Evolutionary conservation across 2,888 invertebrate species (phyloP), one percentile per base, ranked within the genome.

Genomic region (Habroteleia sp.): DNA sequence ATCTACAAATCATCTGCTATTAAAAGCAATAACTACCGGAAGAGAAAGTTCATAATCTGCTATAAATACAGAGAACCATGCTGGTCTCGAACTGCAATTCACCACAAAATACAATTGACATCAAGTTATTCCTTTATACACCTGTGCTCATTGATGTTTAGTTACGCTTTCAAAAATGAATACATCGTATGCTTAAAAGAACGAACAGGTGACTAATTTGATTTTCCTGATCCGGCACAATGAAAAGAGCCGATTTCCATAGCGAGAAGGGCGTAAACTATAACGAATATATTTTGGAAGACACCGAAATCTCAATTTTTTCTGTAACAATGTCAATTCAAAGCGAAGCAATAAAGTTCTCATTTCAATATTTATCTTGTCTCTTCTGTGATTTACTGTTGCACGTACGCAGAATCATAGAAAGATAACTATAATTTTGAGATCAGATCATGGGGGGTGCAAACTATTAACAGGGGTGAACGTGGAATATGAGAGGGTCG

Each of bases 81-180:
- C 13, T 29, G 29, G 8, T 42, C 23, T 7, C n/a, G 5, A 35
- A 7, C 56, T 52, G 17, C 33, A 69, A 62, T 62, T 54, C 31
- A 52, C 62, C 71, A 54, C 60, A 71, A 62, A 60, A 17, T 50
- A 62, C 37, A 62, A 71, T 62, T 20, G 8, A 48, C 39, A 60
- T 37, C 42, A 48, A 62, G 17, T 44, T 35, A 31, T 52, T 44
- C 11, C 52, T 29, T 50, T 52, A 33, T 33, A 16, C 16, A 7
- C 3, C 14, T 0, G 8, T 27, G 8, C 8, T 14, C 6, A 46
- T 14, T 17, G 16, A 6, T 39, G 7, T 56, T 71, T 71, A 39
- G 71, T 33, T 52, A 71, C 71, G 71, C 71, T 71, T 71, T 71
- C 71, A 54, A 71, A 69, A 46, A 33, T n/a, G 13, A 41, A 27